phyloP scores from a whole-genome alignment of 2,113 vertebrate species.

The Takifugu bimaculatus region DNA sequence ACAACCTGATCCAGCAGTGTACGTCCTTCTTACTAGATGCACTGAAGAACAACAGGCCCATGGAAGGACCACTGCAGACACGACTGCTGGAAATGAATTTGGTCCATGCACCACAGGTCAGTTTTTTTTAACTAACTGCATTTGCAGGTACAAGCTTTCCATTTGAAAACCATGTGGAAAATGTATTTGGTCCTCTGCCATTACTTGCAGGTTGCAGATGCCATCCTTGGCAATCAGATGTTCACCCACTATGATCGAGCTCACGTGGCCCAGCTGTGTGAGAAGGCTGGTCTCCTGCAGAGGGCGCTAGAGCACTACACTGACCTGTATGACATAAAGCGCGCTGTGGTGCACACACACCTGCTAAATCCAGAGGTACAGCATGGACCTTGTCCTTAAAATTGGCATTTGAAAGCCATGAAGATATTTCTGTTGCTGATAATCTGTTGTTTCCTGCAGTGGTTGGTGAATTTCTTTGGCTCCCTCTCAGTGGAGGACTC shows the following conservation, averaged over 20 bases:
- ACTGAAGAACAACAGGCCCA: slow-evolving; percentile 96
- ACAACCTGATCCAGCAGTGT: slow-evolving; percentile 98
- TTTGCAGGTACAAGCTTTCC: no score
- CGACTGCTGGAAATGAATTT: slow-evolving; percentile 98
- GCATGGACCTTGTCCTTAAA: neutral
- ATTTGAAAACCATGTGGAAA: neutral
- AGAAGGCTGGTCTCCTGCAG: slow-evolving; percentile 95
- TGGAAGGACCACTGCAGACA: slow-evolving; percentile 93
- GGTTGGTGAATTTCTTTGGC: slow-evolving; percentile 98
- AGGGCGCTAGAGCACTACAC: slow-evolving; percentile 97
- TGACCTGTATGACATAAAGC: slow-evolving; percentile 96
- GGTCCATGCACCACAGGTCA: slow-evolving; percentile 95
- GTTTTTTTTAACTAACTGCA: no score
- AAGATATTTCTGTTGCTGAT: neutral
- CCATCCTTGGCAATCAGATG: slow-evolving; percentile 98
- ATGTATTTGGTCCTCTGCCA: slow-evolving; percentile 7
- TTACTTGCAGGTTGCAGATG: slow-evolving; percentile 87
- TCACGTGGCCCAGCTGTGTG: slow-evolving; percentile 96
- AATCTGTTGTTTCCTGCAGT: slow-evolving; percentile 67
- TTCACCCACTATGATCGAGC: slow-evolving; percentile 98
- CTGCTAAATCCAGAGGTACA: slow-evolving; percentile 97
- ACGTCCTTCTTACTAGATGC: slow-evolving; percentile 96
- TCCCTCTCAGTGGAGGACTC: slow-evolving; percentile 97
- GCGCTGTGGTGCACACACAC: slow-evolving; percentile 96
- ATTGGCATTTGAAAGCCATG: neutral